A percentile compares a stretch with the other conserved stretches of the same genome.
Evolutionary conservation across 2,113 vertebrate genomes (phyloP).

Genomic region (Paraplagusia blochii): DNA sequence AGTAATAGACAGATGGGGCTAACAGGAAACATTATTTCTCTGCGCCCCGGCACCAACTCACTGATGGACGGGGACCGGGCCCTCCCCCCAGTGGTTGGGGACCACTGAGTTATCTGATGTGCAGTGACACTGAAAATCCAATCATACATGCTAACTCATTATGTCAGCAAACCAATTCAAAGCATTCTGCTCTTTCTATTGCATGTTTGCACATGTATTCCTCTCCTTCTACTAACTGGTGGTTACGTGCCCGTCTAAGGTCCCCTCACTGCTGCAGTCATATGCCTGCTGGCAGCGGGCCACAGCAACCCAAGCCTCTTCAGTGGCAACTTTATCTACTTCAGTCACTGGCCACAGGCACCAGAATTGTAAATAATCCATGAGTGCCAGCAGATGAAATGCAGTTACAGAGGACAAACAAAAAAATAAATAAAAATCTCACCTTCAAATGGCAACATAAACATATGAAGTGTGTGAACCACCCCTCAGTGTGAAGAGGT

Average conservation of each 20-base stretch:
- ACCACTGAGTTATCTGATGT: too few relatives aligned
- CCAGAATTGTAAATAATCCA: slow-evolving; percentile 90
- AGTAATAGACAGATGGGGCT: too few relatives aligned
- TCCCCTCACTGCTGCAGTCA: slow-evolving; percentile 53
- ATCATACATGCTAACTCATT: not conserved
- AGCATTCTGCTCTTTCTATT: slow-evolving; percentile 9
- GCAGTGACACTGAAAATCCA: not conserved
- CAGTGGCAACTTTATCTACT: slow-evolving; percentile 76
- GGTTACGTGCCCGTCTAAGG: slow-evolving; percentile 28
- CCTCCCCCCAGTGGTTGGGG: too few relatives aligned
- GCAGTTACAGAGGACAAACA: slow-evolving; percentile 74
- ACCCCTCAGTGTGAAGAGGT: slow-evolving; percentile 35
- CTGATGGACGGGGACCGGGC: too few relatives aligned
- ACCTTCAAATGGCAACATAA: slow-evolving; percentile 55
- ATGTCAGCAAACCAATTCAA: not conserved
- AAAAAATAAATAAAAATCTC: slow-evolving; percentile 79
- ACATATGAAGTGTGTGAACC: slow-evolving; percentile 41
- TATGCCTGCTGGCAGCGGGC: slow-evolving; percentile 50
- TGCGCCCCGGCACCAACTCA: too few relatives aligned
- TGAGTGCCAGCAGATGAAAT: slow-evolving; percentile 66
- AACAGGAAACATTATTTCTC: too few relatives aligned
- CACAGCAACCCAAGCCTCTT: slow-evolving; percentile 49
- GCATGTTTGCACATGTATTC: not conserved
- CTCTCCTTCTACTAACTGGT: slow-evolving; percentile 18
- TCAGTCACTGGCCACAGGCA: slow-evolving; percentile 73